These are phyloP conservation scores for Gadus macrocephalus DNA, from an alignment of 2,113 vertebrate genomes.

Conservation along the genomic window DNA sequence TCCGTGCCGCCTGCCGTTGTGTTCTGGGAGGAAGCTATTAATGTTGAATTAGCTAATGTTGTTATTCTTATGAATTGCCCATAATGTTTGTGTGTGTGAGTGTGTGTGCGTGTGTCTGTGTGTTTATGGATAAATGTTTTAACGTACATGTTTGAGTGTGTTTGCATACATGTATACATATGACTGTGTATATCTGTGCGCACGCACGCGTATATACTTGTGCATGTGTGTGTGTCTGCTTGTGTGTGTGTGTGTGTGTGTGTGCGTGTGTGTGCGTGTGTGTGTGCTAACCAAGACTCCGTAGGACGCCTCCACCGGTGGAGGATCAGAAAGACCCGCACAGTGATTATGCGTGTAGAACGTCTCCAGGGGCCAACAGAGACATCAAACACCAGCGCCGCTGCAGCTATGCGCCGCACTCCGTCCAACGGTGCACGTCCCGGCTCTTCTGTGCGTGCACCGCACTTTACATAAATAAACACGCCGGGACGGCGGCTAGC, in stretches of 20 bases:
- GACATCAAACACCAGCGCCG: slow-evolving; percentile 48
- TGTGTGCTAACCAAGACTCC: slow-evolving; percentile 9
- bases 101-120: background rate
- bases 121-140: too few species aligned
- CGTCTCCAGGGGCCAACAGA: slow-evolving; percentile 54
- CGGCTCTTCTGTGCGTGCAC: slow-evolving; percentile 24
- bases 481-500: slow-evolving; percentile 25
- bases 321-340: slow-evolving; percentile 61
- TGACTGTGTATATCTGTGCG: background rate
- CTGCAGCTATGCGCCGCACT: slow-evolving; percentile 38
- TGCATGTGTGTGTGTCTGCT: background rate
- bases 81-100: slow-evolving; percentile 25
- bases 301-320: slow-evolving; percentile 52
- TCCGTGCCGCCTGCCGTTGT: slow-evolving; percentile 1
- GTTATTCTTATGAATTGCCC: slow-evolving; percentile 28
- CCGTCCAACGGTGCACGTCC: slow-evolving; percentile 54
- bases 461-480: slow-evolving; percentile 58
- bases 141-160: background rate
- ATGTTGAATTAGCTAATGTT: slow-evolving; percentile 15
- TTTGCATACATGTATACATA: too few species aligned
- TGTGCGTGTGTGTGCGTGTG: slow-evolving; percentile 14
- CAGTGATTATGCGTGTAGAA: slow-evolving; percentile 66
- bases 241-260: slow-evolving; percentile 10
- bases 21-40: slow-evolving; percentile 18
- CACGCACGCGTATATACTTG: background rate